Conservation (phyloP, 2,888 invertebrate genomes). For the Trissolcus japonicus region DNA sequence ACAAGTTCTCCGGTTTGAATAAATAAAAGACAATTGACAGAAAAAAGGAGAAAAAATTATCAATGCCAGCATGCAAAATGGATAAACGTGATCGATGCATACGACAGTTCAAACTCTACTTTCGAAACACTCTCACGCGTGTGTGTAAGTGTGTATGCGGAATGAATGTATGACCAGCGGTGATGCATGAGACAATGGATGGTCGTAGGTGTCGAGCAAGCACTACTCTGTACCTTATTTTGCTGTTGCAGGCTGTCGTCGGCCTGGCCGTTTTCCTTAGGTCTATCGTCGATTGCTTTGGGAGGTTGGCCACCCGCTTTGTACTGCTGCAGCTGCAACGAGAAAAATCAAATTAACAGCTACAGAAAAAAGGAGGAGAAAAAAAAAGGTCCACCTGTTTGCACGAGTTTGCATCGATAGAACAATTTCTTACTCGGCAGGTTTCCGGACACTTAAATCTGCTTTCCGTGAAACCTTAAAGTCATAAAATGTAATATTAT, state of each 20-base stretch:
- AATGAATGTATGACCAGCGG: conserved; percentile 60
- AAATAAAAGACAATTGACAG: too few relatives aligned
- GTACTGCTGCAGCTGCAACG: conserved; percentile 86
- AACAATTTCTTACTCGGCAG: conserved; percentile 30
- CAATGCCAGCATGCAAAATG: conserved; percentile 64
- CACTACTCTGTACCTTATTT: conserved; percentile 76
- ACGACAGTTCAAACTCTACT: conserved; percentile 60
- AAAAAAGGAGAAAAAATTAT: too few relatives aligned
- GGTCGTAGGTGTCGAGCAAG: conserved; percentile 33
- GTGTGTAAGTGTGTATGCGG: conserved; percentile 26
- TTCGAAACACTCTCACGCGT: conserved; percentile 37
- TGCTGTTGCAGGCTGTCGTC: conserved; percentile 78
- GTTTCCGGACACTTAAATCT: conserved; percentile 49
- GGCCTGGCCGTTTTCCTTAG: conserved; percentile 88
- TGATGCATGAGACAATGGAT: conserved; percentile 61
- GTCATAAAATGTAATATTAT: neutral
- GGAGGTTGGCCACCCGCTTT: conserved; percentile 84
- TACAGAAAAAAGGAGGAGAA: neutral
- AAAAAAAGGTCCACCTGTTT: conserved; percentile 13
- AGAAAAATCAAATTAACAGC: neutral
- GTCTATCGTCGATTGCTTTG: conserved; percentile 80
- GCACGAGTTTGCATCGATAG: neutral
- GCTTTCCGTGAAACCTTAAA: conserved; percentile 45
- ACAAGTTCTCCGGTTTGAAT: too few relatives aligned
- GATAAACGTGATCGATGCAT: conserved; percentile 61